Evolutionary conservation across 2,113 vertebrate species (phyloP).

Genomic region (Oceanites oceanicus): DNA sequence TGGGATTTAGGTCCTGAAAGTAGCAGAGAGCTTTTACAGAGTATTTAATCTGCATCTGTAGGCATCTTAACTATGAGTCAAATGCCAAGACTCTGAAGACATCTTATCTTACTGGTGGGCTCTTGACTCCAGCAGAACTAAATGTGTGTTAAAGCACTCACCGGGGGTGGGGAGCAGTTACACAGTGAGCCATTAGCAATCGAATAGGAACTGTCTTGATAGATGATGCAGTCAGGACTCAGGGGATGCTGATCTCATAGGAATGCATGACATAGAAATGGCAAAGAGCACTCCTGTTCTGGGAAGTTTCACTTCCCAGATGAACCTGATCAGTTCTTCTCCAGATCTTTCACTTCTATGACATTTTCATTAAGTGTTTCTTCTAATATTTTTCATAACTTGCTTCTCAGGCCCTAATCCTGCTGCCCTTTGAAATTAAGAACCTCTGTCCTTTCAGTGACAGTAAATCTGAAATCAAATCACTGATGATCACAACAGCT

Average conservation of each 20-base stretch:
- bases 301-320: neutral
- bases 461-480: neutral
- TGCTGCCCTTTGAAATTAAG: neutral
- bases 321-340: neutral
- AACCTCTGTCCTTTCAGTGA: neutral
- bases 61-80: neutral
- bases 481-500: neutral
- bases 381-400: neutral
- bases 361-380: neutral
- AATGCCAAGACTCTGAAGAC: neutral
- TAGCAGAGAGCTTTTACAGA: neutral
- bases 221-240: neutral
- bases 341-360: neutral
- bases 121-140: neutral
- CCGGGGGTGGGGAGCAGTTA: neutral
- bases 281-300: neutral
- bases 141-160: neutral
- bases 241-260: slow-evolving; percentile 4
- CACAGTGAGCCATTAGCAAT: neutral
- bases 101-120: neutral
- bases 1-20: neutral
- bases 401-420: neutral
- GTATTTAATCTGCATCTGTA: neutral
- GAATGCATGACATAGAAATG: neutral
- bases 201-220: neutral